Conservation (phyloP, 2,797 vertebrate genomes). For the Etheostoma perlongum region DNA sequence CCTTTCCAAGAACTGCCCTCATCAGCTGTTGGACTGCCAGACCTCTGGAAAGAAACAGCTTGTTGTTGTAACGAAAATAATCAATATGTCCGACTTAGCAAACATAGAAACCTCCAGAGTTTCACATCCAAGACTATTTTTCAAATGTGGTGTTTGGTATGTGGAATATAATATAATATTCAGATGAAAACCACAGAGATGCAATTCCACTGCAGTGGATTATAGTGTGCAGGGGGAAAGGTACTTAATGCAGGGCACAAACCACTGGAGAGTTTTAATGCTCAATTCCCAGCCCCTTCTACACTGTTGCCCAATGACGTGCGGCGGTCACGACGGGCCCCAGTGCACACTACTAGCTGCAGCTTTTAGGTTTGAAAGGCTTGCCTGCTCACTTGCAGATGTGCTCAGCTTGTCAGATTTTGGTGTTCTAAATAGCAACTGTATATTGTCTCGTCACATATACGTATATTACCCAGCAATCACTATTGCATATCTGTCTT, state of each 20-base stretch:
- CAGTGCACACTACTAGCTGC: too few relatives aligned
- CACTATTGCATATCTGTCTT: too few relatives aligned
- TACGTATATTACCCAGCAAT: too few relatives aligned
- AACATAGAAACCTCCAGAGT: slow-evolving; percentile 29
- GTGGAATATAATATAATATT: slow-evolving; percentile 37
- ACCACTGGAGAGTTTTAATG: background rate
- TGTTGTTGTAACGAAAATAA: slow-evolving; percentile 38
- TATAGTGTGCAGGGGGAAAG: background rate
- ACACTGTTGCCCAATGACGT: background rate
- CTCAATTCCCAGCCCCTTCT: background rate
- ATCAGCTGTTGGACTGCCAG: slow-evolving; percentile 75
- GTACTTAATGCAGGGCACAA: slow-evolving; percentile 19
- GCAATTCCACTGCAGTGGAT: slow-evolving; percentile 12
- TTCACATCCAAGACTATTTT: slow-evolving; percentile 29
- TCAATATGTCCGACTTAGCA: slow-evolving; percentile 26
- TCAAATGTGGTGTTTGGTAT: slow-evolving; percentile 15
- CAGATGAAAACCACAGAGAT: slow-evolving; percentile 33
- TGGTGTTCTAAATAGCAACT: too few relatives aligned
- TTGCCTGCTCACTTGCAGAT: too few relatives aligned
- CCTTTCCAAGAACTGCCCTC: slow-evolving; percentile 69
- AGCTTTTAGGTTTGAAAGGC: too few relatives aligned
- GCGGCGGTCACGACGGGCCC: too few relatives aligned
- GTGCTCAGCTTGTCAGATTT: too few relatives aligned
- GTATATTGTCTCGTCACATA: too few relatives aligned
- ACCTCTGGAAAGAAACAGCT: slow-evolving; percentile 72